Evolutionary conservation across 2,888 invertebrate species (phyloP).

Genomic region (Diploptera punctata): DNA sequence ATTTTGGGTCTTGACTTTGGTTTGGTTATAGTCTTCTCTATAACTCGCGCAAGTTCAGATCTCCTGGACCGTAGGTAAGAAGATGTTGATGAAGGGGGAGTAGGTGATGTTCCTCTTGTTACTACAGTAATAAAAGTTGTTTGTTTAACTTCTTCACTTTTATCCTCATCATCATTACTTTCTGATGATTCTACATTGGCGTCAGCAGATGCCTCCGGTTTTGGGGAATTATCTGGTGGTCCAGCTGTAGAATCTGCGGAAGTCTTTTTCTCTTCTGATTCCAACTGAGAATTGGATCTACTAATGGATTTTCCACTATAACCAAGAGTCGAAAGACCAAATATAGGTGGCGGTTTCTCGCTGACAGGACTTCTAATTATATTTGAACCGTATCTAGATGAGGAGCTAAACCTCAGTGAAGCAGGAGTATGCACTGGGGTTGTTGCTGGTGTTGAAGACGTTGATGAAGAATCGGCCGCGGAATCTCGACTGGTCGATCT

Average conservation of each 20-base stretch:
- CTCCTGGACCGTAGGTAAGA: slow-evolving; percentile 68
- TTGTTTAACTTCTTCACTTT: slow-evolving; percentile 15
- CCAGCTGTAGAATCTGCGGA: neutral
- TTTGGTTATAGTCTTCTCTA: slow-evolving; percentile 72
- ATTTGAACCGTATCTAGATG: slow-evolving; percentile 46
- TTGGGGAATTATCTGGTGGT: neutral
- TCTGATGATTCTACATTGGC: neutral
- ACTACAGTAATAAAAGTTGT: slow-evolving; percentile 62
- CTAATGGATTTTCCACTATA: slow-evolving; percentile 14
- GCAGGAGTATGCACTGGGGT: slow-evolving; percentile 35
- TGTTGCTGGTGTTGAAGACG: slow-evolving; percentile 31
- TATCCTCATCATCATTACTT: slow-evolving; percentile 10
- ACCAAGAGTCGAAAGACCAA: slow-evolving; percentile 42
- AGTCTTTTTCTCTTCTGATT: neutral
- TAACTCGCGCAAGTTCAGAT: slow-evolving; percentile 74
- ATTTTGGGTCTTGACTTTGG: slow-evolving; percentile 63
- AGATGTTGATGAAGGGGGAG: slow-evolving; percentile 69
- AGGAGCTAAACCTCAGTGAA: slow-evolving; percentile 45
- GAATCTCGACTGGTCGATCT: slow-evolving; percentile 39
- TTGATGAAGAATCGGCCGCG: slow-evolving; percentile 36
- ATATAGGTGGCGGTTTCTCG: slow-evolving; percentile 47
- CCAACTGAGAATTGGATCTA: slow-evolving; percentile 29
- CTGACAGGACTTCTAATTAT: slow-evolving; percentile 47
- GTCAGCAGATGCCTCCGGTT: neutral
- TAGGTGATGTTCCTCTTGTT: slow-evolving; percentile 81